A percentile compares a stretch with the other conserved stretches of the same genome.
Conservation (phyloP, 2,797 vertebrate genomes). For the Thripadectes ignobilis region DNA sequence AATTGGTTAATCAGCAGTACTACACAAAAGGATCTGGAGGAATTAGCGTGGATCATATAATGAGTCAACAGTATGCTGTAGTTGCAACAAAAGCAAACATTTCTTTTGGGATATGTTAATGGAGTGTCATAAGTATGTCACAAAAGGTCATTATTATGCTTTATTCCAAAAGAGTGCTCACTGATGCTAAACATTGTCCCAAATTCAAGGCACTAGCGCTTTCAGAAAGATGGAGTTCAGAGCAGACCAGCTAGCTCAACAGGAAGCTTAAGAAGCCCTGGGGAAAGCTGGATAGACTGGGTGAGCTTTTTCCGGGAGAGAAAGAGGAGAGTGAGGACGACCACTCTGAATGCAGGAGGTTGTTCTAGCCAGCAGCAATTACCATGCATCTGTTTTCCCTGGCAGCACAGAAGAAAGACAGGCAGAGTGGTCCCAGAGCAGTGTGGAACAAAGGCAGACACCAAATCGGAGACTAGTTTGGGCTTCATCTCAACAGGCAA, state of each 20-base stretch:
- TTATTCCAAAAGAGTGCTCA: not conserved
- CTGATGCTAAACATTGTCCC: not conserved
- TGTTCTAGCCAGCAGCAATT: not conserved
- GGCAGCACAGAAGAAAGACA: not conserved
- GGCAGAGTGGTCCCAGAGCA: not conserved
- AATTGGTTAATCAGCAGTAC: slow-evolving; percentile 19
- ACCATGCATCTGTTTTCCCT: not conserved
- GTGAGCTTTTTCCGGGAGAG: not conserved
- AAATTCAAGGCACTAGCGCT: not conserved
- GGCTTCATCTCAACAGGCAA: not conserved
- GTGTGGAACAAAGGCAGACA: not conserved
- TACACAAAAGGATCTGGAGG: slow-evolving; percentile 10
- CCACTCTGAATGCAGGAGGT: accelerated
- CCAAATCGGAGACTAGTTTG: not conserved
- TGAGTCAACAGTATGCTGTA: not conserved
- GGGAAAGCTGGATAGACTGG: not conserved
- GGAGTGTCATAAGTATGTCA: not conserved
- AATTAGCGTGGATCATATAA: slow-evolving; percentile 26
- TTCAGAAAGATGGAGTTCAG: not conserved
- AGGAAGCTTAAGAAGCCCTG: not conserved
- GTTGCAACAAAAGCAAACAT: slow-evolving; percentile 23
- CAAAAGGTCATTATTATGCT: not conserved
- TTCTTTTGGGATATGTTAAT: slow-evolving; percentile 6
- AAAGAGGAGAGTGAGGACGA: not conserved
- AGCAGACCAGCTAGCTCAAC: not conserved